A percentile compares a stretch with the other conserved stretches of the same genome.
Evolutionary conservation across 2,888 invertebrate genomes (phyloP).

Genomic region (Calameuta pallipes): DNA sequence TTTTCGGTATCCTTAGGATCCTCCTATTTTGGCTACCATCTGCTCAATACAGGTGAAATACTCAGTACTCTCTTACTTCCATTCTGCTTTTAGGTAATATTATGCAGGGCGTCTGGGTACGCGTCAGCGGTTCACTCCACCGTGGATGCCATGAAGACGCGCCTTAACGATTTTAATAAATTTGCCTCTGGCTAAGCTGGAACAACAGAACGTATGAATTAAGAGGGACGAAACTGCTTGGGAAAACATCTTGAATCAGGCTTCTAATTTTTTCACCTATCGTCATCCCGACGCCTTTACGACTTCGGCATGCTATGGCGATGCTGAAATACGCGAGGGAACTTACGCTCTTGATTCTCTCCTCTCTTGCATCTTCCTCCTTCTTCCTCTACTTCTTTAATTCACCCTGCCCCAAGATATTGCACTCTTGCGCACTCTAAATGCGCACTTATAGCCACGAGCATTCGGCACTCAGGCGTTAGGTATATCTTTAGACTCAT

Average conservation of each 20-base stretch:
- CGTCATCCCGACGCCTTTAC: conserved; percentile 14
- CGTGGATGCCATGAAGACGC: neutral
- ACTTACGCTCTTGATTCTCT: too few relatives aligned
- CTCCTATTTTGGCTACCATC: neutral
- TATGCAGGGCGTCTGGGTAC: neutral
- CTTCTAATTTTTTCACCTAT: conserved; percentile 19
- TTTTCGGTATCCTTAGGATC: neutral
- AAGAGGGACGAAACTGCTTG: conserved; percentile 58
- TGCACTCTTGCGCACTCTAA: neutral
- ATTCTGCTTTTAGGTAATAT: neutral
- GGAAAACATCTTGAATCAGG: conserved; percentile 65
- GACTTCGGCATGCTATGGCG: conserved; percentile 19
- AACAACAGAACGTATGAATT: conserved; percentile 65
- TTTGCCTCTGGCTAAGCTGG: conserved; percentile 61
- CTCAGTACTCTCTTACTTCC: neutral
- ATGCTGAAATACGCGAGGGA: neutral
- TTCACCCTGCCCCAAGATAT: neutral
- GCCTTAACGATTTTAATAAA: conserved; percentile 62
- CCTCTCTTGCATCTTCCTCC: neutral
- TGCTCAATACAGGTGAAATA: neutral
- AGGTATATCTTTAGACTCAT: conserved; percentile 1
- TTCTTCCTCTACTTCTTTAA: conserved; percentile 1
- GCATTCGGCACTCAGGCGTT: too few relatives aligned
- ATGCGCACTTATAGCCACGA: neutral
- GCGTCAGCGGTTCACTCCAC: neutral